phyloP scores from a whole-genome alignment of 1,140 invertebrate genomes.

The Agrilus planipennis region DNA sequence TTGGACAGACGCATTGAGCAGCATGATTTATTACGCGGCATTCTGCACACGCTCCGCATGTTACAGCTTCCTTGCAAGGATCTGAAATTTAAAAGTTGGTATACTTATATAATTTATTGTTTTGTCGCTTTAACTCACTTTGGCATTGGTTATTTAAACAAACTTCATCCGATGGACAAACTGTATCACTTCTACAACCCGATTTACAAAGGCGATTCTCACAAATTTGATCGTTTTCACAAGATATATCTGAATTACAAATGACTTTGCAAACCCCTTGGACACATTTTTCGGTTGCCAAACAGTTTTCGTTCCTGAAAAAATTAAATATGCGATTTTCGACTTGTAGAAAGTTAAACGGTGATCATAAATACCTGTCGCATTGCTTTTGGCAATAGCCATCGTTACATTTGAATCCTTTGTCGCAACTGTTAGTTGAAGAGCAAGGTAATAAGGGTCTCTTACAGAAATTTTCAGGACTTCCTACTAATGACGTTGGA shows the following conservation, averaged over 20 bases:
- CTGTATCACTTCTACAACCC: conserved; percentile 72
- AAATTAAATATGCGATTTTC: conserved; percentile 14
- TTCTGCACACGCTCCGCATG: conserved; percentile 71
- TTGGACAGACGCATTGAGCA: conserved; percentile 71
- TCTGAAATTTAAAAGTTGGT: conserved; percentile 37
- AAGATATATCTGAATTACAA: conserved; percentile 74
- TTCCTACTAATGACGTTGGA: conserved; percentile 55
- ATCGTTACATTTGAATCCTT: conserved; percentile 58
- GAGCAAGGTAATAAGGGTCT: conserved; percentile 50
- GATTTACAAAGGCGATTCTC: conserved; percentile 73
- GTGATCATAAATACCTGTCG: conserved; percentile 40
- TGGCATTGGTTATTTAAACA: conserved; percentile 73
- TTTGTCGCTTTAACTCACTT: conserved; percentile 49
- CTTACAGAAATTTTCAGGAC: conserved; percentile 60
- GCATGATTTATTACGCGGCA: conserved; percentile 73
- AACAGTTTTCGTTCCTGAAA: conserved; percentile 64
- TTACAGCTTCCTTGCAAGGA: conserved; percentile 55
- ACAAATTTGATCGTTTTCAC: conserved; percentile 70
- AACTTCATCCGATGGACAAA: conserved; percentile 58
- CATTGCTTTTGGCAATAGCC: conserved; percentile 63
- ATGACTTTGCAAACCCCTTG: conserved; percentile 66
- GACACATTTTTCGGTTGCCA: conserved; percentile 74
- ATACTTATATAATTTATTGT: conserved; percentile 4
- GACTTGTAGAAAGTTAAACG: background rate
- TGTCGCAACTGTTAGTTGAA: conserved; percentile 49